Base-by-base conservation (phyloP, 2,888 invertebrate species). In the Hanleya hanleyi region DNA sequence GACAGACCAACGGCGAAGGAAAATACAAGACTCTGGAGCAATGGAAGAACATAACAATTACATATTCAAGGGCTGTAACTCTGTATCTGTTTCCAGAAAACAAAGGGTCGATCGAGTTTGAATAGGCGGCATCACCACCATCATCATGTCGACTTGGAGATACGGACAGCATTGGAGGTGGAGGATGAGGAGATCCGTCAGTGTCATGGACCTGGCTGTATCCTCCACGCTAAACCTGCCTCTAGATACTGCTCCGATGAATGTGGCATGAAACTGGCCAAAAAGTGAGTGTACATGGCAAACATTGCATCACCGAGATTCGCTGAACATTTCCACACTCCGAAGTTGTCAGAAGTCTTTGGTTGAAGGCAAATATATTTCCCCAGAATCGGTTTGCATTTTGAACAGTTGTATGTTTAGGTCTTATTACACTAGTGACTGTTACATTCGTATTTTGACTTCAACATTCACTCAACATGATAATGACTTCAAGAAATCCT, bases 171-270 rank as follows among this genome's bases (percentile, higher is more conserved):
- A 15, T n/a, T 47, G 6, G 79, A 78, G 47, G 68, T 70, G 36
- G 86, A 81, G 41, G 87, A 86, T 29, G 87, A 86, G 3, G 78
- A 83, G 35, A 82, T 84, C 0, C 91, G 95, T 47, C 98, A 99
- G 86, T 99, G 99, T 90, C 95, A 95, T 87, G 98, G 98, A 0
- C 98, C 97, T 0, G 94, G 94, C 69, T 99, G 99, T 90, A 92
- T 93, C 0, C 93, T 94, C 73, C 94, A 94, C 49, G 96, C 98
- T 0, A 92, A 95, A 18, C 92, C 93, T 0, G 94, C 94, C 49
- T 97, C 97, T 74, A 98, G 98, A 91, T 99, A 98, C 88, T 99
- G 99, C 88, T 95, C 96, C 7, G 94, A 97, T 79, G 94, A 95
- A 79, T 99, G 98, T 89, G 98, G 98, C 0, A 93, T 97, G 86